These are phyloP conservation scores for Seira ritae DNA, from an alignment of 2,888 invertebrate species.

Conservation along the genomic window DNA sequence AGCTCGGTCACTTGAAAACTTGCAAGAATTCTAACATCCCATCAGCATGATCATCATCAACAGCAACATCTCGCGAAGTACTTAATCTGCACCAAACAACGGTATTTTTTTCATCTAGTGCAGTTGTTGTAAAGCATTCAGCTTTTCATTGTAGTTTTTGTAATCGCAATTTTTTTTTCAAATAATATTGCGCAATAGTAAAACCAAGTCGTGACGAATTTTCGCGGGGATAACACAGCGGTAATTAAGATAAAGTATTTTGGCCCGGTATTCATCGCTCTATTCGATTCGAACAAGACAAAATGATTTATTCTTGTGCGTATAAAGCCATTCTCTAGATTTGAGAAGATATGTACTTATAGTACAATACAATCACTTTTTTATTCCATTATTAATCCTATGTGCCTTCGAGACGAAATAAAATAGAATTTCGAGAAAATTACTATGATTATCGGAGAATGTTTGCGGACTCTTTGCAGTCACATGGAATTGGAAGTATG, in stretches of 20 bases:
- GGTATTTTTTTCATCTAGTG: background rate
- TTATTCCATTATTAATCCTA: background rate
- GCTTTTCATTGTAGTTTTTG: constrained; percentile 3
- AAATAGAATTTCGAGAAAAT: background rate
- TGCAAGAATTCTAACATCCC: no score
- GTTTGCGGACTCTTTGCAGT: background rate
- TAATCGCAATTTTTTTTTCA: constrained; percentile 5
- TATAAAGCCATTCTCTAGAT: background rate
- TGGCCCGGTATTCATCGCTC: background rate
- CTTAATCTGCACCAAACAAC: background rate
- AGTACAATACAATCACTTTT: constrained; percentile 13
- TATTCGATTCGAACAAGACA: background rate
- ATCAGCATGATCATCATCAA: no score
- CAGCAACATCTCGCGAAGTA: no score
- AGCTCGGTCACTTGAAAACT: background rate
- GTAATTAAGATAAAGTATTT: constrained; percentile 34
- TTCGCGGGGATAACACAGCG: constrained; percentile 26
- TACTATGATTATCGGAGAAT: background rate
- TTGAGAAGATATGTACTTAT: background rate
- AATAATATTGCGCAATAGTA: constrained; percentile 15
- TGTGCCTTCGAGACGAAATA: background rate
- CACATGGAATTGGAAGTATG: no score
- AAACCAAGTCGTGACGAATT: constrained; percentile 30
- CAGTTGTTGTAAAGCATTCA: background rate
- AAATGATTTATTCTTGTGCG: constrained; percentile 5